Conservation (phyloP, 2,113 vertebrate genomes). For the Apteryx owenii region DNA sequence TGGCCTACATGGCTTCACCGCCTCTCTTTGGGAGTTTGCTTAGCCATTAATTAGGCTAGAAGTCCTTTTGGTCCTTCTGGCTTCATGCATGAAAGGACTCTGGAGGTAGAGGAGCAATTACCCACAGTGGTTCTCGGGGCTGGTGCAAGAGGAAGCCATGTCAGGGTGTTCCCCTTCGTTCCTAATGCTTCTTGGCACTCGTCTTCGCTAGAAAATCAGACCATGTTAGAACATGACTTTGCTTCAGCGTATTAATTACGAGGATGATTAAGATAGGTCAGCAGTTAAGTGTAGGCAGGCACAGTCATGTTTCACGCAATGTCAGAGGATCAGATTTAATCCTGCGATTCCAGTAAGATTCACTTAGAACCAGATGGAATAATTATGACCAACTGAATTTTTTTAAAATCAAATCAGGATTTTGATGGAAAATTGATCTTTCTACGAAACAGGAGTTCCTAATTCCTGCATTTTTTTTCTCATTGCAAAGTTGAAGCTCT, state of each 20-base stretch:
- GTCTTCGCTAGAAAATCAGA: background rate
- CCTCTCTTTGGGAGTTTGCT: background rate
- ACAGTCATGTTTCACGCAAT: background rate
- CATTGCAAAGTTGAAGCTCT: background rate
- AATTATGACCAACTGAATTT: background rate
- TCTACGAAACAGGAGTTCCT: background rate
- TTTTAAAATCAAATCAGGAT: background rate
- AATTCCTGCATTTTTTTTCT: no score
- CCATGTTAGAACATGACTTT: conserved; percentile 46
- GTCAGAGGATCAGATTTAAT: background rate
- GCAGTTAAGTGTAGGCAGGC: conserved; percentile 54
- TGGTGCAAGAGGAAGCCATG: background rate
- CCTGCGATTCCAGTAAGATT: background rate
- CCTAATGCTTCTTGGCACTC: conserved; percentile 10
- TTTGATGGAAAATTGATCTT: background rate
- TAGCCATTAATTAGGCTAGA: background rate
- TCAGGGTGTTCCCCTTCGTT: background rate
- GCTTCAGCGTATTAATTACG: conserved; percentile 32
- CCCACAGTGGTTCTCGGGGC: background rate
- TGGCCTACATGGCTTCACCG: background rate
- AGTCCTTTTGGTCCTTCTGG: background rate
- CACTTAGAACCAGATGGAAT: background rate
- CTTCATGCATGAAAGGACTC: background rate
- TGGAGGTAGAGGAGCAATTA: background rate
- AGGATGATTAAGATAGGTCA: conserved; percentile 58